phyloP scores from a whole-genome alignment of 2,888 invertebrate genomes.

The Lathronympha strigana region DNA sequence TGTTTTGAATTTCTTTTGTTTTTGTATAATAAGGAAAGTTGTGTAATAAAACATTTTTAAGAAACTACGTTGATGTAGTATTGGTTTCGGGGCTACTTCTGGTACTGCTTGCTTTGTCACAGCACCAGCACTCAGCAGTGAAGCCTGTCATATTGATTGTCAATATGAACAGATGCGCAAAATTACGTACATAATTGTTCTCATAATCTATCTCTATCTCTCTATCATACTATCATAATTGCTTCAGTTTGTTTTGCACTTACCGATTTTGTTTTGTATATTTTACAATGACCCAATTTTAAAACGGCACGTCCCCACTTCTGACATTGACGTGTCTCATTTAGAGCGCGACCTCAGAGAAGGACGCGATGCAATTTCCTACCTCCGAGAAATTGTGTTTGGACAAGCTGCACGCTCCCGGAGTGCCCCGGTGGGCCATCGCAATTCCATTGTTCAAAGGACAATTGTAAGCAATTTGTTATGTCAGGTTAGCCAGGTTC shows the following conservation, averaged over 20 bases:
- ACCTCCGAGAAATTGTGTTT: slow-evolving; percentile 35
- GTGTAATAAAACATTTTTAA: too few species aligned
- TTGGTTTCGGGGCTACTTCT: too few species aligned
- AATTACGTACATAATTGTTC: too few species aligned
- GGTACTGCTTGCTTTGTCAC: too few species aligned
- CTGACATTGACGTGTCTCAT: slow-evolving; percentile 65
- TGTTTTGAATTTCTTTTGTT: too few species aligned
- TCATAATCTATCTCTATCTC: too few species aligned
- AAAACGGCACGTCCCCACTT: slow-evolving; percentile 18
- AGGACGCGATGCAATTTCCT: slow-evolving; percentile 45
- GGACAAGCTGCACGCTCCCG: slow-evolving; percentile 25
- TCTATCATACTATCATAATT: not conserved
- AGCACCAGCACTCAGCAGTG: too few species aligned
- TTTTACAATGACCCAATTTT: not conserved
- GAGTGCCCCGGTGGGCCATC: slow-evolving; percentile 16
- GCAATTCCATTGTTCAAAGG: slow-evolving; percentile 6
- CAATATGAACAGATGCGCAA: too few species aligned
- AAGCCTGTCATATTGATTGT: too few species aligned
- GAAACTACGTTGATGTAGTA: too few species aligned
- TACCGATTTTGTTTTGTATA: not conserved
- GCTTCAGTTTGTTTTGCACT: not conserved
- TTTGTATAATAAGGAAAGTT: too few species aligned
- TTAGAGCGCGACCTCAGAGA: slow-evolving; percentile 55
- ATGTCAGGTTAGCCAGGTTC: not conserved
- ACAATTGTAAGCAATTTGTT: not conserved